Base-by-base conservation (phyloP, 1,140 invertebrate species). In the Protaetia brevitarsis region DNA sequence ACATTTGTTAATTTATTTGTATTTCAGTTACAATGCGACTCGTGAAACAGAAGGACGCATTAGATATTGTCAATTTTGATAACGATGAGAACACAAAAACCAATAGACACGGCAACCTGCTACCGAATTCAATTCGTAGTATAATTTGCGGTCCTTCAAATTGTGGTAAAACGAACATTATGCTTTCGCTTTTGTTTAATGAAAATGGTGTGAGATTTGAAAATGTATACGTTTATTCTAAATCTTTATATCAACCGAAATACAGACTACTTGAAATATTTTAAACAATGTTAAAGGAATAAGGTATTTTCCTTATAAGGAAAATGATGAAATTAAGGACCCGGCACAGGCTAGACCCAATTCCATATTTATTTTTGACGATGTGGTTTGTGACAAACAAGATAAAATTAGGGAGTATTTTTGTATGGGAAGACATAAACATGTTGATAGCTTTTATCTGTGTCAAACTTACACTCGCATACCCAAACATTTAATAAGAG, bases 401-500 rank as follows among this genome's bases (percentile, higher is more conserved):
- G 63, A 74, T 63, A 70, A 72, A 36, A 74, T 80, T 19, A 56
- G 68, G 65, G 68, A 73, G 31, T 80, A 75, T 59, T 80, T 79
- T 69, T 69, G 68, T 60, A 78, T 77, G 73, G 78, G 76, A 7
- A 64, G 78, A 60, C 77, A 79, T 74, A 74, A 76, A 27, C 8
- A 29, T 34, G 63, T 72, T 10, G 71, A 72, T 58, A 26, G 37
- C 28, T 67, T 76, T 68, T 80, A 76, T 71, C 45, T 79, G 26
- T 68, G 71, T 67, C 77, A 80, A 68, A 77, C 77, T 1, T 80
- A 81, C 70, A 67, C 76, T 5, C 70, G 70, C 58, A 75, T 79
- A 61, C 76, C 74, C 8, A 81, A 81, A 74, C 78, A 80, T 69
- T 71, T 80, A 34, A 68, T 80, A 27, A 64, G 78, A 11, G 79